phyloP scores from a whole-genome alignment of 1,140 invertebrate species.

The Aphelenchoides avenae region DNA sequence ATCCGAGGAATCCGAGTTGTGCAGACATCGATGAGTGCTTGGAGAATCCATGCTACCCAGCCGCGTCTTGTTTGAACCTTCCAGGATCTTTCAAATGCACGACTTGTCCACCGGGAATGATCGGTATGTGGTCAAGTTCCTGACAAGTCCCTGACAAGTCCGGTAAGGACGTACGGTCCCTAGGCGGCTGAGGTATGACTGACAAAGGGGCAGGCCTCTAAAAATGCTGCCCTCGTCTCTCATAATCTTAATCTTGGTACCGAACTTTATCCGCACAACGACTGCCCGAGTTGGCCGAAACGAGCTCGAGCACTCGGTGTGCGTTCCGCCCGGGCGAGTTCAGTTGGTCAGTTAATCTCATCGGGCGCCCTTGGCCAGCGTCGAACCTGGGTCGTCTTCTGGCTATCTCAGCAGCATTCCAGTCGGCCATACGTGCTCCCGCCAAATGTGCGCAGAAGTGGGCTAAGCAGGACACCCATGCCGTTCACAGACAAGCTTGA shows the following conservation, averaged over 20 bases:
- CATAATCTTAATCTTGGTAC: constrained; percentile 24
- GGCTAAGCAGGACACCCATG: too few relatives aligned
- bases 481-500: too few relatives aligned
- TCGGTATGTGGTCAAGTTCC: constrained; percentile 21
- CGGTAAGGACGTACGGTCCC: neutral
- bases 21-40: constrained; percentile 53
- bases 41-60: constrained; percentile 51
- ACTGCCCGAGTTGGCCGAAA: neutral
- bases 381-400: too few relatives aligned
- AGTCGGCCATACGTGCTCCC: too few relatives aligned
- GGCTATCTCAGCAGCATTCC: too few relatives aligned
- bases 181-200: neutral
- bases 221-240: constrained; percentile 18
- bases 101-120: constrained; percentile 43
- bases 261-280: constrained; percentile 17
- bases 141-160: neutral
- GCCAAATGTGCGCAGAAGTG: too few relatives aligned
- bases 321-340: constrained; percentile 2
- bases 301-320: neutral
- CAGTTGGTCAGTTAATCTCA: constrained; percentile 21
- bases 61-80: constrained; percentile 48
- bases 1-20: constrained; percentile 52
- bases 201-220: neutral
- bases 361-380: too few relatives aligned
- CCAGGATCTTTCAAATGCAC: constrained; percentile 51